phyloP scores from a whole-genome alignment of 2,888 invertebrate genomes.

The Leucoma salicis region DNA sequence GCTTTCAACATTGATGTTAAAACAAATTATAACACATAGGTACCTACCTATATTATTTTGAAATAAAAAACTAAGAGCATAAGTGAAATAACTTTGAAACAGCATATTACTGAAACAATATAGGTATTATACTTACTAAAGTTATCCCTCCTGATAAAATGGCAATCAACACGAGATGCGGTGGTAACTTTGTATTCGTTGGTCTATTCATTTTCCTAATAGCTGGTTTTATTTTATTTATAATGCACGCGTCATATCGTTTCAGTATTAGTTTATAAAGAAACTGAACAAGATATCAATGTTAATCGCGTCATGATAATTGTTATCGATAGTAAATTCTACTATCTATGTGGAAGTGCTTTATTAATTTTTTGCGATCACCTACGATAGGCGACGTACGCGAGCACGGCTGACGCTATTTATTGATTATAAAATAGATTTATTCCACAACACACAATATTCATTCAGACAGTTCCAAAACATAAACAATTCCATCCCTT shows the following conservation, averaged over 20 bases:
- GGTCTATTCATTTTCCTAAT: constrained; percentile 33
- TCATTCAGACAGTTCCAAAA: not conserved
- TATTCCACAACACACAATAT: not conserved
- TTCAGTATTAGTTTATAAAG: constrained; percentile 46
- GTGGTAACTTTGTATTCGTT: constrained; percentile 29
- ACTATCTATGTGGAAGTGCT: constrained; percentile 42
- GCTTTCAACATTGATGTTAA: too few species aligned
- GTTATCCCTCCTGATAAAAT: constrained; percentile 47
- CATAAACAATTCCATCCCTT: not conserved
- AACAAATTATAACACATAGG: too few species aligned
- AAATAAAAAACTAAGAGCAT: too few species aligned
- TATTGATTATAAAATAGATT: not conserved
- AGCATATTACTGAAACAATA: too few species aligned
- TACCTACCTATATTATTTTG: too few species aligned
- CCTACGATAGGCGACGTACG: not conserved
- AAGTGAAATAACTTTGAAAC: too few species aligned
- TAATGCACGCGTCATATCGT: constrained; percentile 47
- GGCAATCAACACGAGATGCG: constrained; percentile 42
- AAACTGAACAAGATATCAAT: constrained; percentile 48
- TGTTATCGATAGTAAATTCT: constrained; percentile 64
- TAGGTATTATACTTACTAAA: constrained; percentile 61
- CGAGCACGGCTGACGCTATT: not conserved
- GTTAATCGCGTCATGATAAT: constrained; percentile 68
- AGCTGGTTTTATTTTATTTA: constrained; percentile 15
- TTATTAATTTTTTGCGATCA: constrained; percentile 18